Evolutionary conservation across 2,888 invertebrate species (phyloP).

Genomic region (Hypomecis punctinalis): DNA sequence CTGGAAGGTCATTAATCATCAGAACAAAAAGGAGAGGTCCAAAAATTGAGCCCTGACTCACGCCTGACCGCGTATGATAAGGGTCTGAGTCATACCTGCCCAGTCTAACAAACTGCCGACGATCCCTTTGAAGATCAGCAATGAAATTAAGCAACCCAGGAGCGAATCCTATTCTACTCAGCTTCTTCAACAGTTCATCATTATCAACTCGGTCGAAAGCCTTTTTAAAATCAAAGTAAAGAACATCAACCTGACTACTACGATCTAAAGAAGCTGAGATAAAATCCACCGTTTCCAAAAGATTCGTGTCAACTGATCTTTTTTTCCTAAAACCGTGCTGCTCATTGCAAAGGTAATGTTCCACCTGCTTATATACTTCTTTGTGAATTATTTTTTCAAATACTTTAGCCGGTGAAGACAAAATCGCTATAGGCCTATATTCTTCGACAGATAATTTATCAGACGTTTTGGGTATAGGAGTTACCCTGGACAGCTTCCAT

Average conservation of each 20-base stretch:
- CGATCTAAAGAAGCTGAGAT: neutral
- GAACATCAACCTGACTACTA: constrained; percentile 4
- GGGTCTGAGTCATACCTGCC: constrained; percentile 9
- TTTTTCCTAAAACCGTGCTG: constrained; percentile 13
- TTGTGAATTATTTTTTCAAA: constrained; percentile 5
- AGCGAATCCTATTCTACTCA: neutral
- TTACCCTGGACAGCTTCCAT: constrained; percentile 6
- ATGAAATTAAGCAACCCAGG: neutral
- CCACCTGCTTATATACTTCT: neutral
- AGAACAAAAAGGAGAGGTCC: neutral
- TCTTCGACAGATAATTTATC: constrained; percentile 3
- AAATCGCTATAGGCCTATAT: constrained; percentile 2
- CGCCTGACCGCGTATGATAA: constrained; percentile 24
- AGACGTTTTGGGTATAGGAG: constrained; percentile 4
- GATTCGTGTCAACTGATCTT: constrained; percentile 8
- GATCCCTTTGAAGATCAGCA: constrained; percentile 7
- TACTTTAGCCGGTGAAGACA: constrained; percentile 9
- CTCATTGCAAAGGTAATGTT: constrained; percentile 3
- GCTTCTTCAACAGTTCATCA: constrained; percentile 2
- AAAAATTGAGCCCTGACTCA: neutral
- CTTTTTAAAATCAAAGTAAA: neutral
- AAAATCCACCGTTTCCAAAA: neutral
- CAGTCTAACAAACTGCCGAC: constrained; percentile 4
- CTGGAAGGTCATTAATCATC: neutral
- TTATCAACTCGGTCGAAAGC: constrained; percentile 8